These are phyloP conservation scores for Antitype chi DNA, from an alignment of 2,888 invertebrate genomes.

Conservation along the genomic window DNA sequence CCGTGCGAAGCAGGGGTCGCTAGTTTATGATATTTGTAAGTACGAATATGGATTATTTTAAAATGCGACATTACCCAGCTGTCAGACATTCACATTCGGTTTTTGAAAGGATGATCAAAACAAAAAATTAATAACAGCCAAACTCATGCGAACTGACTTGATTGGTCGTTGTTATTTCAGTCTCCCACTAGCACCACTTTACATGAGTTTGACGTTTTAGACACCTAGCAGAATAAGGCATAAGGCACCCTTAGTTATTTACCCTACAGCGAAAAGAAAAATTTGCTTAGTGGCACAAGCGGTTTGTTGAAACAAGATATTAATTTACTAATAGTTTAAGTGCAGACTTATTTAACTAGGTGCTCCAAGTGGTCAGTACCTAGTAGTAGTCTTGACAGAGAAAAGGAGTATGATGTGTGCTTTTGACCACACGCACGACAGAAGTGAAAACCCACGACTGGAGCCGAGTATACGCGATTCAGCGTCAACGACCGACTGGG, in stretches of 20 bases:
- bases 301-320: not conserved
- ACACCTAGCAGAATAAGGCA: not conserved
- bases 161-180: not conserved
- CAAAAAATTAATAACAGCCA: not conserved
- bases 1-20: not conserved
- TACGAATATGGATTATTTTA: not conserved
- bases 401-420: not conserved
- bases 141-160: not conserved
- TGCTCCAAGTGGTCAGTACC: not conserved
- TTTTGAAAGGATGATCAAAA: not conserved
- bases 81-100: not conserved
- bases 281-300: not conserved
- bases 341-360: not conserved
- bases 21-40: not conserved
- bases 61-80: not conserved
- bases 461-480: not conserved
- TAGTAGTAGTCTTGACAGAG: not conserved
- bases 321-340: constrained; percentile 4
- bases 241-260: not conserved
- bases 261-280: not conserved
- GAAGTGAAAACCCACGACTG: not conserved
- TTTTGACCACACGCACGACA: not conserved
- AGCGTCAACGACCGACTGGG: not conserved
- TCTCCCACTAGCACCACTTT: not conserved
- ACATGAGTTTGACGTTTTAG: not conserved